phyloP scores from a whole-genome alignment of 2,888 invertebrate species.

The Melangyna quadrimaculata region DNA sequence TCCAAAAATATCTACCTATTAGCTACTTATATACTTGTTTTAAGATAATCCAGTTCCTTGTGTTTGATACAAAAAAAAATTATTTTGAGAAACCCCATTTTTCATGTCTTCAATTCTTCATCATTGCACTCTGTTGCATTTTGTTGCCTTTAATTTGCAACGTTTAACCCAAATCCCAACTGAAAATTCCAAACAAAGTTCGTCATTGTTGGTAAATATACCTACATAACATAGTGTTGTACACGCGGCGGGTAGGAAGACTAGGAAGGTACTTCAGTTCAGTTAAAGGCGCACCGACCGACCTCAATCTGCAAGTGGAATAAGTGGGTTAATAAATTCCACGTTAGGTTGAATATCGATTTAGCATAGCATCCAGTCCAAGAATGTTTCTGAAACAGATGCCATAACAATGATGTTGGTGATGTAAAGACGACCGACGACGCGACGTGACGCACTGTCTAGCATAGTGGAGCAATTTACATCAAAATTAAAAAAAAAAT shows the following conservation, averaged over 20 bases:
- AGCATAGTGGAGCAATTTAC: constrained; percentile 4
- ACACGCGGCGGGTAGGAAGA: no score
- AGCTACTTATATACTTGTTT: no score
- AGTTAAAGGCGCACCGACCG: constrained; percentile 44
- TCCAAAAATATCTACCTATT: no score
- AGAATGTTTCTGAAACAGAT: constrained; percentile 30
- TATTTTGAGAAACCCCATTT: no score
- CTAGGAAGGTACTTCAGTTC: constrained; percentile 15
- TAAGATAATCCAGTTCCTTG: no score
- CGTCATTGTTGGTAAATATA: constrained; percentile 17
- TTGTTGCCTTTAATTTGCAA: neutral
- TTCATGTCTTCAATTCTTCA: no score
- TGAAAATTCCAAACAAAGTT: constrained; percentile 43
- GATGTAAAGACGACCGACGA: no score
- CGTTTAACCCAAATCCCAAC: neutral
- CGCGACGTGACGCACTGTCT: no score
- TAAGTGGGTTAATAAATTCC: constrained; percentile 43
- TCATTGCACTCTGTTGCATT: no score
- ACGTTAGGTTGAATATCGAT: constrained; percentile 36
- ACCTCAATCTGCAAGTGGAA: constrained; percentile 58
- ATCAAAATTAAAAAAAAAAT: no score
- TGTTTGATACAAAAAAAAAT: no score
- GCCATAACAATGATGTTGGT: constrained; percentile 31
- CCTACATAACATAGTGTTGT: neutral
- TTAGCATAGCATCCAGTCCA: neutral